These are phyloP conservation scores for Eptatretus atami DNA, from an alignment of 2,797 vertebrate species.

Conservation along the genomic window DNA sequence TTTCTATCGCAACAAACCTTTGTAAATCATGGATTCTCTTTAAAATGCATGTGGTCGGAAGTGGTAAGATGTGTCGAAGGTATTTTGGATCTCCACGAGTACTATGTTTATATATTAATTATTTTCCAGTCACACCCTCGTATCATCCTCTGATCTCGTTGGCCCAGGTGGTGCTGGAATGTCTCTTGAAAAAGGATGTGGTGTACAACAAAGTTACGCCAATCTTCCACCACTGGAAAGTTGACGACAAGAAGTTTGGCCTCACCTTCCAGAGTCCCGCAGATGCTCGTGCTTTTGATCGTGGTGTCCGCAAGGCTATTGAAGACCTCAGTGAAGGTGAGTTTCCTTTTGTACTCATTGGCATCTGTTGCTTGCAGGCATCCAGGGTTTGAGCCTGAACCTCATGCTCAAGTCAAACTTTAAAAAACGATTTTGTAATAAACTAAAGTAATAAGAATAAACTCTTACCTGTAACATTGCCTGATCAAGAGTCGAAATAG, in stretches of 20 bases:
- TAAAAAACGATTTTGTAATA: no score
- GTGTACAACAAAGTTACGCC: constrained; percentile 77
- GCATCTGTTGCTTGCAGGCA: not conserved
- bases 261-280: constrained; percentile 67
- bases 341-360: constrained; percentile 4
- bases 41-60: no score
- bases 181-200: constrained; percentile 35
- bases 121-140: no score
- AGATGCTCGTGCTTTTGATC: constrained; percentile 51
- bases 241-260: constrained; percentile 54
- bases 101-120: no score
- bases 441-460: no score
- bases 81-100: no score
- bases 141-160: not conserved
- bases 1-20: no score
- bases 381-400: not conserved
- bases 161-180: constrained; percentile 42
- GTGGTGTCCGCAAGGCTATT: constrained; percentile 34
- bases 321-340: constrained; percentile 42
- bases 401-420: no score
- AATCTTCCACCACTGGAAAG: constrained; percentile 75
- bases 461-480: no score
- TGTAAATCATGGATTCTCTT: no score
- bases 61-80: no score
- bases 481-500: no score